phyloP scores from a whole-genome alignment of 2,113 vertebrate genomes.

The Grus americana region DNA sequence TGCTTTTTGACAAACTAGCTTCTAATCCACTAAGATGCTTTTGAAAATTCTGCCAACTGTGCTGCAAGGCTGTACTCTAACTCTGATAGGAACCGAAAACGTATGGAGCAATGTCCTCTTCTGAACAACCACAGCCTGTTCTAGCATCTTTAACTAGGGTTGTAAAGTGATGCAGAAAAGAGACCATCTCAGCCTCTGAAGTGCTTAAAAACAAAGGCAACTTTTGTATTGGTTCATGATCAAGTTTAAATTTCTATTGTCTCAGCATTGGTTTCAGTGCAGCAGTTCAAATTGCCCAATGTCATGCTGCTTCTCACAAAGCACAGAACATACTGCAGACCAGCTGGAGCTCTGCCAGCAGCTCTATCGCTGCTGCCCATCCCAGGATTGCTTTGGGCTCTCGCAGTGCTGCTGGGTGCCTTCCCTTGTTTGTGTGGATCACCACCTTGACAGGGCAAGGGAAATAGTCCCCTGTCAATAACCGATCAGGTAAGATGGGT shows the following conservation, averaged over 20 bases:
- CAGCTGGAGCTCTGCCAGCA: background rate
- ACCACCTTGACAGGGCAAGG: background rate
- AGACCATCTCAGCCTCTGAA: background rate
- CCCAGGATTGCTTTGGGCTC: rapidly evolving
- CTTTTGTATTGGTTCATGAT: background rate
- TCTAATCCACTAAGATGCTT: background rate
- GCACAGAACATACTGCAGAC: too few species aligned
- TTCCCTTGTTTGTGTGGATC: background rate
- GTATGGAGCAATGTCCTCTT: background rate
- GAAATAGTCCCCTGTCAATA: background rate
- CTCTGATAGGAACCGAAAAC: background rate
- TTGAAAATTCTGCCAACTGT: background rate
- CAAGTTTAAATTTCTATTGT: background rate
- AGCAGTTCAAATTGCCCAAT: background rate
- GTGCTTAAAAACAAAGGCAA: background rate
- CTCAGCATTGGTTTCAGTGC: background rate
- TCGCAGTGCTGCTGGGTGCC: rapidly evolving
- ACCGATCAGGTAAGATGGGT: rapidly evolving
- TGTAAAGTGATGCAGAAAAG: background rate
- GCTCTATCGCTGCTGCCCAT: background rate
- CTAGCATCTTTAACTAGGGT: rapidly evolving
- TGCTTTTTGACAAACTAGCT: background rate
- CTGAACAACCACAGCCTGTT: background rate
- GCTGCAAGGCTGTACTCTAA: background rate
- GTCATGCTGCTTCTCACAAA: background rate